phyloP scores from a whole-genome alignment of 2,797 vertebrate genomes.

The Lepus oiostolus region DNA sequence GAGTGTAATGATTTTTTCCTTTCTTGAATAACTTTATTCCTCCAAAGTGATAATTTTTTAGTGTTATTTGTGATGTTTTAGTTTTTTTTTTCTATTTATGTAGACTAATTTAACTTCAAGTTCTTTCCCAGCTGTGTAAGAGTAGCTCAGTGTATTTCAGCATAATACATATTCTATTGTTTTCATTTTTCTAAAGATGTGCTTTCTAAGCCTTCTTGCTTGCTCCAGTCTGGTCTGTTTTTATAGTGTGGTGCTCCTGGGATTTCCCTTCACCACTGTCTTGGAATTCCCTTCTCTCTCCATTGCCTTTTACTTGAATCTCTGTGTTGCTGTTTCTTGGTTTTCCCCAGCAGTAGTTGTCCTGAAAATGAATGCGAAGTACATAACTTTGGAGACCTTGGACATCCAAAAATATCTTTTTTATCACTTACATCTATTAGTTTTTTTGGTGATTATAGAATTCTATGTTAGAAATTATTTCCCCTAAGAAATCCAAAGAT shows the following conservation, averaged over 20 bases:
- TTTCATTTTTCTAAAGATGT: background rate
- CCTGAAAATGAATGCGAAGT: background rate
- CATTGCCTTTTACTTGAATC: background rate
- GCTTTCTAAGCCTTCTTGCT: background rate
- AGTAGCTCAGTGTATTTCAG: background rate
- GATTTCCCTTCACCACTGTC: background rate
- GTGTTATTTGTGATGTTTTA: background rate
- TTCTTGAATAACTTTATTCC: background rate
- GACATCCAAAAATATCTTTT: background rate
- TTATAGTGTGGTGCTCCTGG: background rate
- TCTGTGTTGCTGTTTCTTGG: background rate
- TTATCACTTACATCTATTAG: background rate
- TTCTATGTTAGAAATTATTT: conserved; percentile 28
- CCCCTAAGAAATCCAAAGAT: background rate
- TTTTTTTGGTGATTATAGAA: background rate
- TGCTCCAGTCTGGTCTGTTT: background rate
- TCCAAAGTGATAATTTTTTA: background rate
- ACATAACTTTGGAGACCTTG: background rate
- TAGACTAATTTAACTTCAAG: background rate
- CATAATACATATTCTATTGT: background rate
- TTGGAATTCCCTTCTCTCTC: background rate
- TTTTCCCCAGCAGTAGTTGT: background rate
- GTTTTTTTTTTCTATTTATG: background rate
- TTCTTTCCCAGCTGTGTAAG: background rate
- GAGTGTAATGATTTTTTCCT: background rate